Base-by-base conservation (phyloP, 2,888 invertebrate genomes). In the Drosophila fungiperda region DNA sequence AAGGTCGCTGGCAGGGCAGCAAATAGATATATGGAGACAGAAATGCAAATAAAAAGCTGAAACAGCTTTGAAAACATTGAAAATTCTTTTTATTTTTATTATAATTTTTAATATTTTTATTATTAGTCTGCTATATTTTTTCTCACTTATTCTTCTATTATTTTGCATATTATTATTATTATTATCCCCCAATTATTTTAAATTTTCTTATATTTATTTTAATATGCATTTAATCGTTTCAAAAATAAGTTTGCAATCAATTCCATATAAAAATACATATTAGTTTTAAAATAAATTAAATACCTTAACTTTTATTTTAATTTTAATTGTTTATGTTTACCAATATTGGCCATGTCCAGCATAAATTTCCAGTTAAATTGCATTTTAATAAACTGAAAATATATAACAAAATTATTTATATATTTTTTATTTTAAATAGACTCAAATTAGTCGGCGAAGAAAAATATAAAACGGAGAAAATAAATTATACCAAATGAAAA, bases 1-100 rank as follows among this genome's bases (percentile, higher is more conserved):
- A 87, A 83, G 84, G 84, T 85, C 90, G 88, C 74, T 54, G 73
- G 57, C 70, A 70, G 82, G 70, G 73, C 82, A 80, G 67, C 49
- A 48, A 48, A 35, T 49, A 59, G 29, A n/a, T 6, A 42, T 26
- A 52, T 15, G 26, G 40, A 66, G 68, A 53, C 35, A 63, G 63
- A 38, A 54, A 65, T 54, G 23, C 29, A 55, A 20, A 29, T 59
- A 70, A 71, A 73, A 68, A 81, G 84, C 65, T 69, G 73, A 82
- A 82, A 81, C 78, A 76, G 61, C 72, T 26, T 26, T 26, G 26
- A 26, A 26, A 11, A 5, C 5, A 15, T 8, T 45, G 45, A 15
- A 20, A 67, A 20, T 42, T 20, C 12, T 20, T 20, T 6, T 20
- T 20, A 12, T 2, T 40, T 40, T 40, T n/a, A n/a, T 11, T 40